Percentiles rank a stretch among this genome's conserved stretches.
These are phyloP conservation scores for Calyptommatus sinebrachiatus DNA, from an alignment of 2,113 vertebrate genomes.

Conservation along the genomic window DNA sequence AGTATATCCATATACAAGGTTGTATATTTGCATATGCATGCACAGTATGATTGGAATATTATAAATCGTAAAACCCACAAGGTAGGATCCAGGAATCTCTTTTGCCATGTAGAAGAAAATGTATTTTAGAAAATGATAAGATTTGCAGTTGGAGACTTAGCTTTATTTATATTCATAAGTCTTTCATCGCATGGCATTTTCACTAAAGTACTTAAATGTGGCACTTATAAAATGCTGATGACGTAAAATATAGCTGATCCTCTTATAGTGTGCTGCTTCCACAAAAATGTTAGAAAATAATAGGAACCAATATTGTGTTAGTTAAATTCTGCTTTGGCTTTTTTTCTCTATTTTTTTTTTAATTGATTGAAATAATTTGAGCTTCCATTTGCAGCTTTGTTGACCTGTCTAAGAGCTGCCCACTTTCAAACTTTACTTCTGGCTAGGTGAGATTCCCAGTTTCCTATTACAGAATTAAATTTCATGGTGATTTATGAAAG, in stretches of 20 bases:
- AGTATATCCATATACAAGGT: background rate
- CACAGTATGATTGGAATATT: constrained; percentile 55
- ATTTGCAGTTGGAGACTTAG: constrained; percentile 79
- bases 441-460: constrained; percentile 51
- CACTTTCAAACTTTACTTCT: constrained; percentile 62
- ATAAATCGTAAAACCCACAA: constrained; percentile 65
- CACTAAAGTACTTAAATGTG: constrained; percentile 80
- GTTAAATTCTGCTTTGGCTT: constrained; percentile 70
- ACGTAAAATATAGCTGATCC: constrained; percentile 82
- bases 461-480: constrained; percentile 56
- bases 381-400: constrained; percentile 67
- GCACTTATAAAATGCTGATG: constrained; percentile 83
- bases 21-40: background rate
- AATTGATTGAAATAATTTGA: constrained; percentile 60
- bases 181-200: constrained; percentile 81
- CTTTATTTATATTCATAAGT: constrained; percentile 85
- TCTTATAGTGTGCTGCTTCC: constrained; percentile 80
- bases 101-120: constrained; percentile 74
- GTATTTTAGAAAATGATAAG: constrained; percentile 79
- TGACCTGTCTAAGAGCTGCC: constrained; percentile 58
- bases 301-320: constrained; percentile 71
- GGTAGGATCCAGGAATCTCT: constrained; percentile 70
- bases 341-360: constrained; percentile 57
- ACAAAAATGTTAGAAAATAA: constrained; percentile 78
- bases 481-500: constrained; percentile 50